A percentile compares a stretch with the other conserved stretches of the same genome.
Evolutionary conservation across 1,140 invertebrate genomes (phyloP).

Genomic region (Mizuhopecten yessoensis): DNA sequence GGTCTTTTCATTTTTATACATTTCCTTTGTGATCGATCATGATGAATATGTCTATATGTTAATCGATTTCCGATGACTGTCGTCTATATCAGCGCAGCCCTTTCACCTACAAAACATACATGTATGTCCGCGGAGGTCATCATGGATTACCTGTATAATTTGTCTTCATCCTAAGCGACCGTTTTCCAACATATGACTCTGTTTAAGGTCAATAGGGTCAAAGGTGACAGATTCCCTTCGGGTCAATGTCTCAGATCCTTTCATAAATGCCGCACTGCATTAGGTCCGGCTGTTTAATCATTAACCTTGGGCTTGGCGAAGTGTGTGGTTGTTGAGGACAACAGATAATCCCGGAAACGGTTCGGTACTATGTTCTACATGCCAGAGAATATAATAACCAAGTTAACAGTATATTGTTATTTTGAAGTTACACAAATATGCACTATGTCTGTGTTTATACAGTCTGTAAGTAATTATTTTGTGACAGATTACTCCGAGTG

Average conservation of each 20-base stretch:
- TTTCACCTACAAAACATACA: background rate
- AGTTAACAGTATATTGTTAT: too few species aligned
- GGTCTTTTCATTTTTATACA: background rate
- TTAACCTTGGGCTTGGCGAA: too few species aligned
- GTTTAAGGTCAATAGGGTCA: slow-evolving; percentile 27
- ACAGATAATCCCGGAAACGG: too few species aligned
- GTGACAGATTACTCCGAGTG: too few species aligned
- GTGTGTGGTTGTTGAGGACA: too few species aligned
- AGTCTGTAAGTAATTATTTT: too few species aligned
- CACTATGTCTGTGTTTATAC: too few species aligned
- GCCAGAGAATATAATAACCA: too few species aligned
- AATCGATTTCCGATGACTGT: background rate
- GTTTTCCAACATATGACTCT: background rate
- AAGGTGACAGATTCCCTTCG: background rate
- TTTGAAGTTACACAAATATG: too few species aligned
- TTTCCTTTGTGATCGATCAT: background rate
- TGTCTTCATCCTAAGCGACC: slow-evolving; percentile 38
- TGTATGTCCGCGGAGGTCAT: background rate
- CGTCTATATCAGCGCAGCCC: background rate
- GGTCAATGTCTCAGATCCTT: background rate
- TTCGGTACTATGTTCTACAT: too few species aligned
- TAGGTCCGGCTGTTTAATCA: background rate
- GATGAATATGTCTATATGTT: background rate
- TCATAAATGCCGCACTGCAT: background rate
- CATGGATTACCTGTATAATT: background rate